Conservation (phyloP, 2,888 invertebrate species). For the Hylaea fasciaria region DNA sequence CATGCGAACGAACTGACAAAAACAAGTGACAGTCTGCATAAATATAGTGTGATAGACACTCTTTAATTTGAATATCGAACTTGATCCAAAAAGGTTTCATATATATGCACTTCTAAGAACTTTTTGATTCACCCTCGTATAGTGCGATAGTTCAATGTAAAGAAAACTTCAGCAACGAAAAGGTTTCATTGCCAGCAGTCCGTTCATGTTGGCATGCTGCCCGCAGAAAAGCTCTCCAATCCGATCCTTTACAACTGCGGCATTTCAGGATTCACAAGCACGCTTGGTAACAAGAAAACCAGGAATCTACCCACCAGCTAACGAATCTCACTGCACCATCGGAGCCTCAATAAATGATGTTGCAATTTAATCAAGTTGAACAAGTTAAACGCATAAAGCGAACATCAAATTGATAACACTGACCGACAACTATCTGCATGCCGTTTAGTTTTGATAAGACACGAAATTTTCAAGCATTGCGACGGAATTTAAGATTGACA, state of each 20-base stretch:
- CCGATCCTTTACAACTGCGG: slow-evolving; percentile 34
- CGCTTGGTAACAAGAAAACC: slow-evolving; percentile 36
- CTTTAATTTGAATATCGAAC: too few relatives aligned
- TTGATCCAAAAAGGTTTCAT: too few relatives aligned
- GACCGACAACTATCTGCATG: slow-evolving; percentile 23
- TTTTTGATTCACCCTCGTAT: too few relatives aligned
- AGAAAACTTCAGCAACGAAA: not conserved
- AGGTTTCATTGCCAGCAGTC: not conserved
- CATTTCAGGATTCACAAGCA: slow-evolving; percentile 33
- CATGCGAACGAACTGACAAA: too few relatives aligned
- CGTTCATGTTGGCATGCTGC: slow-evolving; percentile 32
- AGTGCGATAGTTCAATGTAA: not conserved
- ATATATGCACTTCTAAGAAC: too few relatives aligned
- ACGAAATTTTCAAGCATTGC: slow-evolving; percentile 8
- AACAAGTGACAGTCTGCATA: too few relatives aligned
- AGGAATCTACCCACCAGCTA: slow-evolving; percentile 30
- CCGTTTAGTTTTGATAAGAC: slow-evolving; percentile 10
- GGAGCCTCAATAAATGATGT: slow-evolving; percentile 24
- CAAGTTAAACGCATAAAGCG: slow-evolving; percentile 16
- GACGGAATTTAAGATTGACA: slow-evolving; percentile 30
- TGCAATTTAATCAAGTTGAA: slow-evolving; percentile 15
- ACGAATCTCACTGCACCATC: slow-evolving; percentile 17
- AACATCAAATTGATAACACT: slow-evolving; percentile 25
- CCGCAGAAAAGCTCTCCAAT: slow-evolving; percentile 20
- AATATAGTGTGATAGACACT: too few relatives aligned